These are phyloP conservation scores for Bubo bubo DNA, from an alignment of 2,113 vertebrate species.

Conservation along the genomic window DNA sequence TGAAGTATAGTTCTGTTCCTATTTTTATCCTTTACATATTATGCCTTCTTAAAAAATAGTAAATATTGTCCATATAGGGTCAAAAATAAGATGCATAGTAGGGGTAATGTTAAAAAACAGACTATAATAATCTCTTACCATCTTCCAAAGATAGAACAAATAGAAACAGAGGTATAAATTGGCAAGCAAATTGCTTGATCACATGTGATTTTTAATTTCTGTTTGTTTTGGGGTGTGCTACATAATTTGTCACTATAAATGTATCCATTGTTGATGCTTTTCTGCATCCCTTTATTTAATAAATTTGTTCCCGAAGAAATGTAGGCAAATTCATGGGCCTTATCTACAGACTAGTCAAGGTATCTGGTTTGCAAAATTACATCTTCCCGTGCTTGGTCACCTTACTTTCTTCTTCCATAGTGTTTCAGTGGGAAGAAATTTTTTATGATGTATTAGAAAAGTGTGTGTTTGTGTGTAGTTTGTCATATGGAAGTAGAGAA, in stretches of 20 bases:
- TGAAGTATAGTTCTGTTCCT: neutral
- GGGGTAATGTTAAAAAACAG: neutral
- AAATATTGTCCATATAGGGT: neutral
- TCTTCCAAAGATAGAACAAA: neutral
- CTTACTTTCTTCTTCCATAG: neutral
- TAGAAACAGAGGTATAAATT: neutral
- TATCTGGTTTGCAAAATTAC: slow-evolving; percentile 21
- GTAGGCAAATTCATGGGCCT: neutral
- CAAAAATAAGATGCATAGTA: neutral
- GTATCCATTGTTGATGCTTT: neutral
- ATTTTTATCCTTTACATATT: neutral
- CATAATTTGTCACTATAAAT: neutral
- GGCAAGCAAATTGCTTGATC: neutral
- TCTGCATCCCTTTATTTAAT: neutral
- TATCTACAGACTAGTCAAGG: neutral
- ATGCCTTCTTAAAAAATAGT: too few relatives aligned
- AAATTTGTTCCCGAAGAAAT: neutral
- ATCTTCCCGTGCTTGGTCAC: neutral
- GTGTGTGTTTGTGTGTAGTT: neutral
- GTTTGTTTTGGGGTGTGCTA: neutral
- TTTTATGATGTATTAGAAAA: neutral
- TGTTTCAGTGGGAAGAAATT: neutral
- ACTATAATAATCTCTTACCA: neutral
- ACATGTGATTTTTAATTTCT: neutral
- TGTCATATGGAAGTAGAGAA: neutral